Evolutionary conservation across 2,113 vertebrate species (phyloP), one percentile per base, ranked within the genome.

Genomic region (Macquaria ambigua): DNA sequence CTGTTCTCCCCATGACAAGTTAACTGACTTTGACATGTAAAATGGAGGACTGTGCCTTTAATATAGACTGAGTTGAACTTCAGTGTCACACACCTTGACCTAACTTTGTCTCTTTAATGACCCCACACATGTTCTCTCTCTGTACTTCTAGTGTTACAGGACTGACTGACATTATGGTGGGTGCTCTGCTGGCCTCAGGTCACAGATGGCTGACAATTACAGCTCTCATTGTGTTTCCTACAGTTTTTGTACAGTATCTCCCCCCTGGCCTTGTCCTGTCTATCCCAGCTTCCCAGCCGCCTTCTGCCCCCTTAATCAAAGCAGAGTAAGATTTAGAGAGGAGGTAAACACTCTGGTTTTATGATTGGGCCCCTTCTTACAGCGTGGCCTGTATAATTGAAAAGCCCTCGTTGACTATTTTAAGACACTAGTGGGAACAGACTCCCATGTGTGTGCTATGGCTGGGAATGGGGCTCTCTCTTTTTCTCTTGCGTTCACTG

Each of bases 271-370:
- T 79, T 41, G 74, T 82, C 76, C 68, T 66, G 66, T 84, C 76
- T 55, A 37, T 85, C 71, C 74, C 63, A 53, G 79, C 80, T 76
- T 84, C 90, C 86, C 82, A 73, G 79, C 83, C 50, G 66, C 85
- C 80, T 79, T 82, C 86, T 90, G 75, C 87, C 91, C 90, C 90
- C 89, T 93, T 82, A 91, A 93, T 94, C 93, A 94, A 91, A 92
- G 89, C 88, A 56, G 73, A 87, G 88, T 85, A 90, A 94, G 88
- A 95, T 95, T 93, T 93, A 93, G 87, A 91, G 92, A 92, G 88
- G 94, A 94, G 91, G 90, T 94, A 91, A 94, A 95, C 93, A 91
- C 78, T 88, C 87, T 93, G 95, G 94, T 94, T 96, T 95, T 94
- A 91, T 94, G 91, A 92, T 94, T 94, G 94, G 86, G 87, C 90